Evolutionary conservation across 2,888 invertebrate genomes (phyloP).

Genomic region (Deilephila elpenor): DNA sequence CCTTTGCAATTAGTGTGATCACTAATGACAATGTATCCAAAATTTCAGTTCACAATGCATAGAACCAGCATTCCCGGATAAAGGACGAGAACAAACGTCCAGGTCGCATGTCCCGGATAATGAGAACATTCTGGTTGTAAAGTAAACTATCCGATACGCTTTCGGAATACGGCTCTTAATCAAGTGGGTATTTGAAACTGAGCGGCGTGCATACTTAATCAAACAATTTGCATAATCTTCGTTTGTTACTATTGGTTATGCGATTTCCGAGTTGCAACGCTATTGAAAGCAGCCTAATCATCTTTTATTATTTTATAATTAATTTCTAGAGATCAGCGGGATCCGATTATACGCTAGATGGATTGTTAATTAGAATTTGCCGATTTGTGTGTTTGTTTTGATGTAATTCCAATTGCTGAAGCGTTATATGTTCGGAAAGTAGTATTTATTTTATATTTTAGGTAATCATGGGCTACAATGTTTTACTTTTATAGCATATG

Average conservation of each 20-base stretch:
- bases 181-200: slow-evolving; percentile 52
- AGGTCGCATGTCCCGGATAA: slow-evolving; percentile 8
- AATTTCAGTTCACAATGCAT: not conserved
- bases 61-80: not conserved
- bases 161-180: slow-evolving; percentile 51
- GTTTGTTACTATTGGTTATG: slow-evolving; percentile 47
- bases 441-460: too few species aligned
- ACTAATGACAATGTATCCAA: too few species aligned
- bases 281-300: slow-evolving; percentile 31
- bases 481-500: too few species aligned
- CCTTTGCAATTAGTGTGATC: too few species aligned
- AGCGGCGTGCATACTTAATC: slow-evolving; percentile 49
- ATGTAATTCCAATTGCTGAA: not conserved
- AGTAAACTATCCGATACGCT: slow-evolving; percentile 37
- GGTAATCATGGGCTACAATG: too few species aligned
- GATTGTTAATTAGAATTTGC: not conserved
- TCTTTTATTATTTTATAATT: slow-evolving; percentile 39
- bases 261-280: slow-evolving; percentile 37
- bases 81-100: slow-evolving; percentile 1
- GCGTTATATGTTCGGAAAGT: too few species aligned
- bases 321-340: slow-evolving; percentile 25
- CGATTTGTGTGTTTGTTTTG: not conserved
- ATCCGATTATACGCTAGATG: not conserved
- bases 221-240: slow-evolving; percentile 56
- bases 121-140: slow-evolving; percentile 21